phyloP scores from a whole-genome alignment of 92 coral and sea anemone species.

The Diadumene lineata region DNA sequence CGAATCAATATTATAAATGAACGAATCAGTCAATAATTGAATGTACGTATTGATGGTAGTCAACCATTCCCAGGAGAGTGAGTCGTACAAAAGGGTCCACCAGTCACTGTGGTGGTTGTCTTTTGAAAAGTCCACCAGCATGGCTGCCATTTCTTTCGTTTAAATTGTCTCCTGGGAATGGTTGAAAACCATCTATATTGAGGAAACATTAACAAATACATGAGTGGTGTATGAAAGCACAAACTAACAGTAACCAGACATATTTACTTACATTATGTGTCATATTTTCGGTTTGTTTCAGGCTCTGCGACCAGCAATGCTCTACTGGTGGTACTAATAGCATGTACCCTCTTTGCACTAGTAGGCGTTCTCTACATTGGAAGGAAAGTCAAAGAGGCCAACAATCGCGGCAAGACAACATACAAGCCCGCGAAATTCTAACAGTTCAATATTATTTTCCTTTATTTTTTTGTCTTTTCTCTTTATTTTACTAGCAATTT shows the following conservation, averaged over 20 bases:
- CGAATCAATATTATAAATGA: neutral
- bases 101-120: too few relatives aligned
- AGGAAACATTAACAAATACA: too few relatives aligned
- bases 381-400: slow-evolving; percentile 41
- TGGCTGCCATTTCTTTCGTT: too few relatives aligned
- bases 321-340: slow-evolving; percentile 57
- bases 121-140: too few relatives aligned
- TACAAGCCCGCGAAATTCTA: slow-evolving; percentile 29
- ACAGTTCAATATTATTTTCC: neutral
- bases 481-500: neutral
- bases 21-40: neutral
- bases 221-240: too few relatives aligned
- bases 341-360: slow-evolving; percentile 66
- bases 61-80: too few relatives aligned
- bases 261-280: too few relatives aligned
- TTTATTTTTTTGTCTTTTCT: neutral
- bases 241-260: too few relatives aligned
- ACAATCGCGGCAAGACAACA: slow-evolving; percentile 37
- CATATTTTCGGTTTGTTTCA: slow-evolving; percentile 19
- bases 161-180: too few relatives aligned
- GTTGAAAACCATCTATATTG: too few relatives aligned
- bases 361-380: slow-evolving; percentile 67
- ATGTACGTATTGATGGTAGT: neutral
- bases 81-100: neutral
- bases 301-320: slow-evolving; percentile 49